These are phyloP conservation scores for Drosophila hamatofila DNA, from an alignment of 2,888 invertebrate species.

Conservation along the genomic window DNA sequence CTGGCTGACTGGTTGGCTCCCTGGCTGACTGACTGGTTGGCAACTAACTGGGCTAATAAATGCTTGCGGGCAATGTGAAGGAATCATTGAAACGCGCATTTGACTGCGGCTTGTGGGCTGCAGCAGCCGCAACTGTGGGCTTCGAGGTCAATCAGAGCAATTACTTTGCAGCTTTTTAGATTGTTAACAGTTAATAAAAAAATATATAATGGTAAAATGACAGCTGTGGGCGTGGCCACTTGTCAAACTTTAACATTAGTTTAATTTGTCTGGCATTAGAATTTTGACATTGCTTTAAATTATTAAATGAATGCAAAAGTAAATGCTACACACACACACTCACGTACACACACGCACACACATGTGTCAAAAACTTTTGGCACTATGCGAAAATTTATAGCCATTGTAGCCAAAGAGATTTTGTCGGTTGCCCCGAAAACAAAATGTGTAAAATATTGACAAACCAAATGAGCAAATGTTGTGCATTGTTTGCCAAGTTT, in stretches of 20 bases:
- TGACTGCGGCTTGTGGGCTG: constrained; percentile 54
- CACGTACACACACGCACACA: constrained; percentile 19
- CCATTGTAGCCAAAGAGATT: constrained; percentile 42
- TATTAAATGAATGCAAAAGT: constrained; percentile 56
- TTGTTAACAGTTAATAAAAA: constrained; percentile 6
- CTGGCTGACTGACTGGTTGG: constrained; percentile 13
- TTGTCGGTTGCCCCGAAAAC: constrained; percentile 28
- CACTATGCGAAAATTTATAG: constrained; percentile 64
- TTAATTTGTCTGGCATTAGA: constrained; percentile 29
- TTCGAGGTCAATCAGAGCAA: constrained; percentile 68
- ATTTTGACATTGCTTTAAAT: constrained; percentile 56
- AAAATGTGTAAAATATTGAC: constrained; percentile 68
- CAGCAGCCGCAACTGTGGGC: constrained; percentile 62
- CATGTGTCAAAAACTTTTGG: constrained; percentile 67
- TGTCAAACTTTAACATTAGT: constrained; percentile 32
- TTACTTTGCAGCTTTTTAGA: constrained; percentile 44
- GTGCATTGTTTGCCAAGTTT: constrained; percentile 58
- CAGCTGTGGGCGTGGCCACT: constrained; percentile 1
- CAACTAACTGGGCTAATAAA: constrained; percentile 36
- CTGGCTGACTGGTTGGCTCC: not conserved
- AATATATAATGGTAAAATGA: not conserved
- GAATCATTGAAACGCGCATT: constrained; percentile 66
- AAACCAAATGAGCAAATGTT: constrained; percentile 71
- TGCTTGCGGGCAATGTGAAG: constrained; percentile 16
- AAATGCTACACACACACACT: constrained; percentile 14